These are phyloP conservation scores for Odontomachus brunneus DNA, from an alignment of 1,140 invertebrate genomes.

Conservation along the genomic window DNA sequence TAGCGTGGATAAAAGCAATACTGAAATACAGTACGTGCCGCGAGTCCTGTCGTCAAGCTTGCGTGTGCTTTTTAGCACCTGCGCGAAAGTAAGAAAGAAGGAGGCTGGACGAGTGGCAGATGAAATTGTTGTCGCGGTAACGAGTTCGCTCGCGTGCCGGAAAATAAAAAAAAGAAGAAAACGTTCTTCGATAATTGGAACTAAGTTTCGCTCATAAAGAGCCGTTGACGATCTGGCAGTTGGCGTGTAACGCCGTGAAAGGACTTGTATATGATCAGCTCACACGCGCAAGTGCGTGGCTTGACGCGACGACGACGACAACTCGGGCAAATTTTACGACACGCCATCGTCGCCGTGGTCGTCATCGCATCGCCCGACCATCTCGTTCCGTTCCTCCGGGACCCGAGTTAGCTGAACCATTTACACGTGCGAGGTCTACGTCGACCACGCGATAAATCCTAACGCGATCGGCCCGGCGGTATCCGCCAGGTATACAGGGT, in stretches of 20 bases:
- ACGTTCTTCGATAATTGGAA: background rate
- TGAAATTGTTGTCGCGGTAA: constrained; percentile 21
- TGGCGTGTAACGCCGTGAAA: background rate
- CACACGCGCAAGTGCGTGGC: background rate
- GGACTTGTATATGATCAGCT: constrained; percentile 35
- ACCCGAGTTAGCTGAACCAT: constrained; percentile 23
- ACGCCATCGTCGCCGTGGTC: background rate
- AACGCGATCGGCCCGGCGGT: background rate
- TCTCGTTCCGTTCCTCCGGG: background rate
- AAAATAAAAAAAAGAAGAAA: constrained; percentile 22
- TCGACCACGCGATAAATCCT: constrained; percentile 35
- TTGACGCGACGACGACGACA: background rate
- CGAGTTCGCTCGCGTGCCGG: background rate
- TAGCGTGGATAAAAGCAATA: constrained; percentile 53
- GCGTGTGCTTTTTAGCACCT: constrained; percentile 31
- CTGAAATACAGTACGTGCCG: constrained; percentile 37
- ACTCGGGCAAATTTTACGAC: constrained; percentile 17
- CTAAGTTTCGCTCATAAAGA: constrained; percentile 5
- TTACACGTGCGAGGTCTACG: constrained; percentile 18
- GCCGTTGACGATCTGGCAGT: background rate
- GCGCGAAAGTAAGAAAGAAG: background rate
- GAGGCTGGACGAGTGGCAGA: no score
- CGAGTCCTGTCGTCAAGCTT: constrained; percentile 31
- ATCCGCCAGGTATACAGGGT: no score
- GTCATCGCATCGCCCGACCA: no score